phyloP scores from a whole-genome alignment of 2,797 vertebrate species.

The Phoebastria nigripes region DNA sequence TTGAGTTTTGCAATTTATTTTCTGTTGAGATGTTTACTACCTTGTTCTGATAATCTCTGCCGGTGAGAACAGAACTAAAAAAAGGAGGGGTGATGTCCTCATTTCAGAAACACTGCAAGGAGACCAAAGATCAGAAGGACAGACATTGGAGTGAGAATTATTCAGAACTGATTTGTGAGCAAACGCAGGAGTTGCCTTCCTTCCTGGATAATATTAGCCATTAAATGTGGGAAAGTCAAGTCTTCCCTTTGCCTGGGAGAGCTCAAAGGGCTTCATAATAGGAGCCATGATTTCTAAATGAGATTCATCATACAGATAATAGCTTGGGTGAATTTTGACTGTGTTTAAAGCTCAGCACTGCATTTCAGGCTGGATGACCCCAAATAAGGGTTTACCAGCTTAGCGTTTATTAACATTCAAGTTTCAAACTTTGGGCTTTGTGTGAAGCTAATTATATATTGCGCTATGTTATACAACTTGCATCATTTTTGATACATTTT shows the following conservation, averaged over 20 bases:
- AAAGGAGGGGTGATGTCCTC: neutral
- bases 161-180: neutral
- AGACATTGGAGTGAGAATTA: neutral
- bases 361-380: neutral
- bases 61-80: neutral
- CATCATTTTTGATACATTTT: neutral
- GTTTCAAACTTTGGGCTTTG: neutral
- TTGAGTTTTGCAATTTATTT: conserved; percentile 22
- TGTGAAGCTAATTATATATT: neutral
- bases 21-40: conserved; percentile 11
- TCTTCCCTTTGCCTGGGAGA: neutral
- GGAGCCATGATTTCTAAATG: neutral
- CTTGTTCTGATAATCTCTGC: neutral
- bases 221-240: neutral
- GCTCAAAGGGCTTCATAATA: neutral
- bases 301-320: neutral
- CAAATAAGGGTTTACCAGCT: neutral
- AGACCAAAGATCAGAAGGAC: neutral
- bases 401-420: neutral
- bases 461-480: neutral
- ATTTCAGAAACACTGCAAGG: neutral
- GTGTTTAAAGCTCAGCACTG: neutral
- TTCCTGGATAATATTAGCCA: neutral
- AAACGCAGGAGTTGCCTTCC: neutral
- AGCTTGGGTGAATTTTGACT: neutral